These are phyloP conservation scores for Caranx melampygus DNA, from an alignment of 2,113 vertebrate genomes.

Conservation along the genomic window DNA sequence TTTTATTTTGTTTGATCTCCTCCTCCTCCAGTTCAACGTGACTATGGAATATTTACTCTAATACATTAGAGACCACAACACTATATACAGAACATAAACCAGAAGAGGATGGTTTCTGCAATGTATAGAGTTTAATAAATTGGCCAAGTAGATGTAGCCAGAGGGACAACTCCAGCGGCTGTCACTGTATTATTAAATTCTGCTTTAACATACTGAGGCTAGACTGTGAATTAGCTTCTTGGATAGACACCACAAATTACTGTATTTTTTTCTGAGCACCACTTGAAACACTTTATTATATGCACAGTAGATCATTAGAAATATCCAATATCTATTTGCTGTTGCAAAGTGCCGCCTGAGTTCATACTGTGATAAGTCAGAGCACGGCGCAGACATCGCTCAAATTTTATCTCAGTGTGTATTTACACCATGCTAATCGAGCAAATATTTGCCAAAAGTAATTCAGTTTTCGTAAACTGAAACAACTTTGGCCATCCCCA, in stretches of 20 bases:
- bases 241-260: conserved; percentile 39
- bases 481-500: background rate
- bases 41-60: background rate
- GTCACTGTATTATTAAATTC: conserved; percentile 34
- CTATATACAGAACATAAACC: background rate
- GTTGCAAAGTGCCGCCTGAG: conserved; percentile 35
- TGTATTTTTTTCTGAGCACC: conserved; percentile 45
- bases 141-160: conserved; percentile 9
- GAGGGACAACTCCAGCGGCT: conserved; percentile 26
- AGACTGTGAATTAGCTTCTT: conserved; percentile 37
- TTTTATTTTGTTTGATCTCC: background rate
- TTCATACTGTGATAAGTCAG: conserved; percentile 33
- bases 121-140: conserved; percentile 14
- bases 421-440: conserved; percentile 27
- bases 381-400: background rate
- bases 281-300: conserved; percentile 47
- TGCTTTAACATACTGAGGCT: conserved; percentile 16
- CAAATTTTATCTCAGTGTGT: conserved; percentile 21
- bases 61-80: background rate
- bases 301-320: conserved; percentile 43
- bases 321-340: conserved; percentile 58
- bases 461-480: conserved; percentile 29
- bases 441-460: conserved; percentile 33
- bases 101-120: background rate
- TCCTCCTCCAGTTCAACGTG: background rate